These are phyloP conservation scores for Hypocryptadius cinnamomeus DNA, from an alignment of 2,113 vertebrate species.

Conservation along the genomic window DNA sequence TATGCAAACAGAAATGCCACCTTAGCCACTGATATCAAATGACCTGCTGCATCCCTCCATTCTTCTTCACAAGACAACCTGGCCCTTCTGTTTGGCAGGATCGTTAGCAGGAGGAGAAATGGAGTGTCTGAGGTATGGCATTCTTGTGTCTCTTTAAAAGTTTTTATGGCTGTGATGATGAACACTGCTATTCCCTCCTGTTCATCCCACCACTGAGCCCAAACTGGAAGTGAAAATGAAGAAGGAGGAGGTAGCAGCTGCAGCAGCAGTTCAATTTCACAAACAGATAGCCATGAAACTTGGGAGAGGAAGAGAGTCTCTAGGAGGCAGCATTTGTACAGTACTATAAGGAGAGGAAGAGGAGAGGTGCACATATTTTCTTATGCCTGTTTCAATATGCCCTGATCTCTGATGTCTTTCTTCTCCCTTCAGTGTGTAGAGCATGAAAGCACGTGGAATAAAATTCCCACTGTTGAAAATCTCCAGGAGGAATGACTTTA, in stretches of 20 bases:
- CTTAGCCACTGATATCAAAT: background rate
- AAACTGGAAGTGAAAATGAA: background rate
- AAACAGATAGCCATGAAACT: background rate
- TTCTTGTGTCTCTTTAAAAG: background rate
- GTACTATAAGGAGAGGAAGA: background rate
- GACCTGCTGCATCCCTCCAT: background rate
- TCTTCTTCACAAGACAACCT: background rate
- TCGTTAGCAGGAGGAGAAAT: background rate
- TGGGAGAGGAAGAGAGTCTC: background rate
- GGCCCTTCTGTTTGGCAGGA: background rate
- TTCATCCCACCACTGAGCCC: background rate
- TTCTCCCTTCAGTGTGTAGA: background rate
- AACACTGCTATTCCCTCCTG: background rate
- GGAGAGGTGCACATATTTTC: background rate
- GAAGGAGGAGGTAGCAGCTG: background rate
- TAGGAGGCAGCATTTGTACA: background rate
- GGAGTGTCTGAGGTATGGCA: background rate
- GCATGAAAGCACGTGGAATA: background rate
- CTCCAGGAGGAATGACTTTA: background rate
- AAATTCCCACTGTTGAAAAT: background rate
- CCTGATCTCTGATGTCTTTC: background rate
- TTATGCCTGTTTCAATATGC: background rate
- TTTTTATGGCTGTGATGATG: background rate
- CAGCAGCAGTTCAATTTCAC: background rate
- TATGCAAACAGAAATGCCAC: background rate